Base-by-base conservation (phyloP, 2,888 invertebrate genomes). In the Acronicta psi region DNA sequence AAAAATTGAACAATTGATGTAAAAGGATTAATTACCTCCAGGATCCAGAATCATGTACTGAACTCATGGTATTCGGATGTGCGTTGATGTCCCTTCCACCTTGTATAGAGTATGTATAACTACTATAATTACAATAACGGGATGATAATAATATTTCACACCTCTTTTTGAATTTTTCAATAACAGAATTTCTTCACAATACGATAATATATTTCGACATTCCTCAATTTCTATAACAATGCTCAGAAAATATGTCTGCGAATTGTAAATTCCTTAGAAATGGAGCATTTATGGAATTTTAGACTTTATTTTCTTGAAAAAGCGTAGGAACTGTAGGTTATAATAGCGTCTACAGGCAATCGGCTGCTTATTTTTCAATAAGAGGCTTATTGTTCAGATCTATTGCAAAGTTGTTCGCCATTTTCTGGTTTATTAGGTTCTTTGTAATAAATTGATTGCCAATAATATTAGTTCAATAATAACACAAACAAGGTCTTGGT, bases 351-450 rank as follows among this genome's bases (percentile, higher is more conserved):
- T 41, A 18, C 13, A 16, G 11, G 25, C 23, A 9, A 25, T 43
- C 20, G 16, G 11, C 29, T 42, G 36, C 10, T 11, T 13, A 41
- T 58, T 43, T 23, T 42, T 25, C 16, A 20, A n/a, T 43, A 29
- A 17, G 29, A 41, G 18, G 49, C 31, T 46, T 60, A 52, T 25
- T 13, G 20, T 11, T 34, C 17, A 42, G 1, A 41, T 37, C 23
- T 17, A 17, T 43, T 38, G 10, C n/a, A 29, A 36, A 44, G 38
- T 40, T 6, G 6, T 40, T 46, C 25, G 0, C 14, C 3, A n/a
- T 40, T 53, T 53, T 6, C 34, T 47, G 10, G 11, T 36, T 37
- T 25, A 23, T 37, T 46, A 23, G 16, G 11, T 25, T 23, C 11
- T 37, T 20, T 36, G 18, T 36, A 4, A 11, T 40, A n/a, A n/a